Evolutionary conservation across 2,888 invertebrate species (phyloP).

Genomic region (Escarpia spicata): DNA sequence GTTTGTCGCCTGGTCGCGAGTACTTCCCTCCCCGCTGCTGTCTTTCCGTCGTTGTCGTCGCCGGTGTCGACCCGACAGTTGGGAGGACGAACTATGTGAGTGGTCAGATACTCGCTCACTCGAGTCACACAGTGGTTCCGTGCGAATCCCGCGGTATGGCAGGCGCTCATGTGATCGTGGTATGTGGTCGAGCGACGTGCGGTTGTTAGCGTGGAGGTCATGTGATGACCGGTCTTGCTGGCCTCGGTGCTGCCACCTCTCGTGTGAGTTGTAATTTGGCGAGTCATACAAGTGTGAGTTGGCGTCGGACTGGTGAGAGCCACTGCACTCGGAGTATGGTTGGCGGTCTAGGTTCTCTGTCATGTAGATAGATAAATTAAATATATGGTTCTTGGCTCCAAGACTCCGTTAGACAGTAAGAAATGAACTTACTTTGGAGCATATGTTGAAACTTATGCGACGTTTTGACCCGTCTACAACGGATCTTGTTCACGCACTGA

Average conservation of each 20-base stretch:
- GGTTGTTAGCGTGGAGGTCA: background rate
- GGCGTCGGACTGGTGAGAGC: background rate
- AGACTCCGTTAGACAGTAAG: too few species aligned
- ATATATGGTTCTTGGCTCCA: background rate
- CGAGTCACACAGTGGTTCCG: background rate
- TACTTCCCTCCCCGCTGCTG: conserved; percentile 46
- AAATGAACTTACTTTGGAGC: too few species aligned
- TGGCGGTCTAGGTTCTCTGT: conserved; percentile 23
- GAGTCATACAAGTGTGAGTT: background rate
- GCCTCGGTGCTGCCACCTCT: background rate
- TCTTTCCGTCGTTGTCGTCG: conserved; percentile 45
- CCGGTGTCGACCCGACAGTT: conserved; percentile 39
- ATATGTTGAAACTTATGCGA: too few species aligned
- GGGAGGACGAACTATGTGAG: background rate
- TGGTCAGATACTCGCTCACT: conserved; percentile 19
- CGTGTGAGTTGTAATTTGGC: background rate
- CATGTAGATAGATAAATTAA: conserved; percentile 17
- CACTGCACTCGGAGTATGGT: background rate
- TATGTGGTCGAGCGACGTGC: conserved; percentile 37
- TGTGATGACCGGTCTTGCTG: conserved; percentile 18
- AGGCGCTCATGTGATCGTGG: conserved; percentile 33
- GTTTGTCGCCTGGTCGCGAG: conserved; percentile 57
- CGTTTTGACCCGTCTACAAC: too few species aligned
- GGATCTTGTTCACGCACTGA: too few species aligned
- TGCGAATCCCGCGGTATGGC: conserved; percentile 24